Conservation (phyloP, 2,888 invertebrate genomes). For the Bursaphelenchus okinawaensis region DNA sequence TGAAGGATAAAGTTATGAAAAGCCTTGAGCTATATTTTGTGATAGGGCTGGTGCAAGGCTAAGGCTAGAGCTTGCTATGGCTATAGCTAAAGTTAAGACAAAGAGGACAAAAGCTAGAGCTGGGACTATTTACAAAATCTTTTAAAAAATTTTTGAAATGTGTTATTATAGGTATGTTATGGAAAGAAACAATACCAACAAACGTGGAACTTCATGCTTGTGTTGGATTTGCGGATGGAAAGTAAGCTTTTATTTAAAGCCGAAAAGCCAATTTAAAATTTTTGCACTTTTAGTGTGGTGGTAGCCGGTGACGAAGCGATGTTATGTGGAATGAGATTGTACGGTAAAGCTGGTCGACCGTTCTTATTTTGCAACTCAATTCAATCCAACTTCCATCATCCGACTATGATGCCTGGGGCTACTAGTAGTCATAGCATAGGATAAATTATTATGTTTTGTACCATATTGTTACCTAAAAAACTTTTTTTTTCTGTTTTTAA, state of each 20-base stretch:
- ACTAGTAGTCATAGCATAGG: background rate
- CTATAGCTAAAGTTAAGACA: too few species aligned
- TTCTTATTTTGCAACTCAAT: slow-evolving; percentile 27
- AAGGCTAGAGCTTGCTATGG: too few species aligned
- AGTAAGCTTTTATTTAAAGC: slow-evolving; percentile 11
- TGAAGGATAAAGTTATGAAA: too few species aligned
- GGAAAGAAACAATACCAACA: slow-evolving; percentile 29
- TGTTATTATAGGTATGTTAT: slow-evolving; percentile 32
- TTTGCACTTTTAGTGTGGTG: slow-evolving; percentile 26
- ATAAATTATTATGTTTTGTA: too few species aligned
- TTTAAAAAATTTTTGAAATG: too few species aligned
- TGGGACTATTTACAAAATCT: too few species aligned
- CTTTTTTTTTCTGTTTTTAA: too few species aligned
- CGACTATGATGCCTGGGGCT: background rate
- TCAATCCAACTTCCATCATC: slow-evolving; percentile 23
- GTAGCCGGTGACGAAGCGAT: slow-evolving; percentile 31
- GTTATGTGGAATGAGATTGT: slow-evolving; percentile 28
- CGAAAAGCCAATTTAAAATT: background rate
- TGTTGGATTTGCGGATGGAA: slow-evolving; percentile 35
- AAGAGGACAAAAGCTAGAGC: too few species aligned
- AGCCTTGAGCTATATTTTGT: too few species aligned
- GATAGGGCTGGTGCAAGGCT: too few species aligned
- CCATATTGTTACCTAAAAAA: too few species aligned
- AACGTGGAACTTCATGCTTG: slow-evolving; percentile 26
- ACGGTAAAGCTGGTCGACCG: slow-evolving; percentile 33